phyloP scores from a whole-genome alignment of 2,797 vertebrate genomes.

The Helostoma temminkii region DNA sequence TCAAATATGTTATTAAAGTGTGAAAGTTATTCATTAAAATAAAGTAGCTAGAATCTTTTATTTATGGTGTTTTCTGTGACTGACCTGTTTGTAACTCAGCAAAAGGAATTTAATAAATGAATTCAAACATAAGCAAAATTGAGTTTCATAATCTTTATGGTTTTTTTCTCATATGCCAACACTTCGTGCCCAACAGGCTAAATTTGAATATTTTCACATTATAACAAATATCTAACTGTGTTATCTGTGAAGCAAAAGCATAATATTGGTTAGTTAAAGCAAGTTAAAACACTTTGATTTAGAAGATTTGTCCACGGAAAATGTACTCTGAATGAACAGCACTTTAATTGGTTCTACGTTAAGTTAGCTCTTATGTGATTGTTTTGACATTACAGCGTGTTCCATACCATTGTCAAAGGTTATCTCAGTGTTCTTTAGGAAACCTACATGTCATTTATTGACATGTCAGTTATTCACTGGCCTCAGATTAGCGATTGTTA shows the following conservation, averaged over 20 bases:
- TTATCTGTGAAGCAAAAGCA: neutral
- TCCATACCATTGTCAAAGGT: slow-evolving; percentile 31
- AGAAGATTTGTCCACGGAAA: neutral
- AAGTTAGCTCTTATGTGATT: neutral
- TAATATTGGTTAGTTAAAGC: neutral
- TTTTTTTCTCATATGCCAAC: neutral
- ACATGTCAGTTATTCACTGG: neutral
- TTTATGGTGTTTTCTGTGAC: slow-evolving; percentile 28
- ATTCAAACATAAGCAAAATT: slow-evolving; percentile 23
- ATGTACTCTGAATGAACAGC: neutral
- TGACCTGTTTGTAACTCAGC: slow-evolving; percentile 27
- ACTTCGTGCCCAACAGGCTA: neutral
- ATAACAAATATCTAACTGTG: neutral
- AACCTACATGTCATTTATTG: slow-evolving; percentile 10
- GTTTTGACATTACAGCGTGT: slow-evolving; percentile 16
- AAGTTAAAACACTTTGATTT: neutral
- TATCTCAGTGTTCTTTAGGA: slow-evolving; percentile 22
- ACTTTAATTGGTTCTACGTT: slow-evolving; percentile 1
- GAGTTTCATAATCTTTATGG: neutral
- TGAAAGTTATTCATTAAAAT: slow-evolving; percentile 35
- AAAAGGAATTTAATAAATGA: slow-evolving; percentile 21
- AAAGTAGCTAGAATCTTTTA: slow-evolving; percentile 10
- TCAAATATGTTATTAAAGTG: slow-evolving; percentile 18
- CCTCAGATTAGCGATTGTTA: neutral
- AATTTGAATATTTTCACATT: slow-evolving; percentile 7